Conservation (phyloP, 2,888 invertebrate genomes). For the Chloroclystis v-ata region DNA sequence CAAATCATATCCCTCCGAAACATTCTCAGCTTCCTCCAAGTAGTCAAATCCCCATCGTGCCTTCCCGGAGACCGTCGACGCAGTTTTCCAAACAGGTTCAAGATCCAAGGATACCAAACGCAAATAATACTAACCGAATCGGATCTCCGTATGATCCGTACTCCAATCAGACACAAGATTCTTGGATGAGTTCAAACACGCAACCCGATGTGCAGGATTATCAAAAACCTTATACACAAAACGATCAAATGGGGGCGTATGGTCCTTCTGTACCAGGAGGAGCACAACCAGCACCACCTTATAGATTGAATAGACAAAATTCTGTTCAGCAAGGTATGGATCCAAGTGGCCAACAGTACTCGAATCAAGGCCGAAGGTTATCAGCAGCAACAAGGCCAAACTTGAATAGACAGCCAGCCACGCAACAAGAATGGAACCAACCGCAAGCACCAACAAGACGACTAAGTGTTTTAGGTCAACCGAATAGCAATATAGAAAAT, state of each 20-base stretch:
- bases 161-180: constrained; percentile 53
- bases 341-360: constrained; percentile 57
- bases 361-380: constrained; percentile 56
- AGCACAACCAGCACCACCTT: constrained; percentile 41
- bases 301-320: constrained; percentile 53
- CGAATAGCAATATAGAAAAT: constrained; percentile 50
- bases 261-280: constrained; percentile 40
- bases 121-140: constrained; percentile 57
- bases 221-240: constrained; percentile 53
- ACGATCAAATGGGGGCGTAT: constrained; percentile 51
- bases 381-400: constrained; percentile 54
- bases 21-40: constrained; percentile 69
- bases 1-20: constrained; percentile 77
- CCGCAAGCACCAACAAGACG: constrained; percentile 52
- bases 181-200: constrained; percentile 49
- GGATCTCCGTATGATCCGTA: constrained; percentile 55
- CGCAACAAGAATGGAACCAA: constrained; percentile 57
- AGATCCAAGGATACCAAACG: constrained; percentile 59
- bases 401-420: constrained; percentile 38
- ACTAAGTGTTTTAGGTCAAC: constrained; percentile 64
- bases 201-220: constrained; percentile 49
- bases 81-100: constrained; percentile 57
- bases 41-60: constrained; percentile 63
- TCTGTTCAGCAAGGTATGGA: constrained; percentile 54
- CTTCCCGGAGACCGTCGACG: constrained; percentile 62